These are phyloP conservation scores for Cliona cf. orientalis DNA, from an alignment of 37 sponge, comb jelly and placozoan genomes.

Conservation along the genomic window DNA sequence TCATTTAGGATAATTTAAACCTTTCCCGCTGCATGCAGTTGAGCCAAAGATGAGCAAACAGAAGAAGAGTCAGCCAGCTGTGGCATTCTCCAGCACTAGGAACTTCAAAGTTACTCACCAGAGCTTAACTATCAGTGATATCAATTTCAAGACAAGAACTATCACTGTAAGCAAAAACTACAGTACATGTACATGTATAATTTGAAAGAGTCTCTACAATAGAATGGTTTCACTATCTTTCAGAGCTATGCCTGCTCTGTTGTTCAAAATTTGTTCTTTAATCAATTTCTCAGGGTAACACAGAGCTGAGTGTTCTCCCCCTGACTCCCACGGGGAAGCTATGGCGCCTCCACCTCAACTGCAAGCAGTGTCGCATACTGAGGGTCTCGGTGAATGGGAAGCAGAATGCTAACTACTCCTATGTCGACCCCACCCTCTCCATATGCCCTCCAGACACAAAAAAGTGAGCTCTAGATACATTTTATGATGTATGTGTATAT, in stretches of 20 bases:
- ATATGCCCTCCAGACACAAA: conserved; percentile 74
- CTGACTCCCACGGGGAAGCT: conserved; percentile 60
- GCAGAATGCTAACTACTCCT: conserved; percentile 65
- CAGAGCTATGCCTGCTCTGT: background rate
- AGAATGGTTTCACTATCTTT: background rate
- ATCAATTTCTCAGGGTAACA: conserved; percentile 48
- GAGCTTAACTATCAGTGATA: conserved; percentile 62
- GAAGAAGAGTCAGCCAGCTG: conserved; percentile 42
- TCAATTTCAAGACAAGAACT: conserved; percentile 69
- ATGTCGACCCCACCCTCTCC: conserved; percentile 70
- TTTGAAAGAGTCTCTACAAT: background rate
- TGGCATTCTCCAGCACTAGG: conserved; percentile 8
- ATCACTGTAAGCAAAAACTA: conserved; percentile 52
- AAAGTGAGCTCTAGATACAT: conserved; percentile 38
- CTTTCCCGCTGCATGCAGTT: no score
- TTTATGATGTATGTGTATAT: background rate
- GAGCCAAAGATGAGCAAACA: conserved; percentile 52
- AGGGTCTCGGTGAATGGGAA: conserved; percentile 50
- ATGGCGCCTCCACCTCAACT: conserved; percentile 72
- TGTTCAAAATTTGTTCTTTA: background rate
- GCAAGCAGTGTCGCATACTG: conserved; percentile 80
- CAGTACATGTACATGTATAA: background rate
- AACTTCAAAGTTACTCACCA: conserved; percentile 66
- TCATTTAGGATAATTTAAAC: no score
- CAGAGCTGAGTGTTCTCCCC: conserved; percentile 74